Evolutionary conservation across 2,113 vertebrate species (phyloP).

Genomic region (Ceyx melanurus): DNA sequence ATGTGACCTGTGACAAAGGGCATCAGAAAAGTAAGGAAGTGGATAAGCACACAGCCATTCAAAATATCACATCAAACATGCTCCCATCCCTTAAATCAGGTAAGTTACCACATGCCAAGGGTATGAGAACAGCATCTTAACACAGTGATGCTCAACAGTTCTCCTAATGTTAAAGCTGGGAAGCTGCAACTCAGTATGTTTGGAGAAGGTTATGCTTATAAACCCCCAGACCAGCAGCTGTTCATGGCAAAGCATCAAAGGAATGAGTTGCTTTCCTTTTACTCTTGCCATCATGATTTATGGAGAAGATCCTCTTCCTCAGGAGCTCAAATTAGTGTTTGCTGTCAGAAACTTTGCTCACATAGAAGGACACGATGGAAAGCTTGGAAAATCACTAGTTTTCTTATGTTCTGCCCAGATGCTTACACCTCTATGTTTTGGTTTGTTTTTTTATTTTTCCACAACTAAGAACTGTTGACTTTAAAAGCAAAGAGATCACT

Average conservation of each 20-base stretch:
- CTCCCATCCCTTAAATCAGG: background rate
- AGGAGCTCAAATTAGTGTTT: background rate
- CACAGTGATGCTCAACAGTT: background rate
- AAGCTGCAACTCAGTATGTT: background rate
- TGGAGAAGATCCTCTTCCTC: background rate
- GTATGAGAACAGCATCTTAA: background rate
- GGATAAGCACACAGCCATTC: background rate
- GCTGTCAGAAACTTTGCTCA: background rate
- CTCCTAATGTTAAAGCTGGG: background rate
- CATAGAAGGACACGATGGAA: background rate
- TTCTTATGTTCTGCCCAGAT: background rate
- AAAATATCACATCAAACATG: background rate
- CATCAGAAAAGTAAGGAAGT: background rate
- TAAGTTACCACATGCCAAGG: fast-evolving
- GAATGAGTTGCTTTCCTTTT: background rate
- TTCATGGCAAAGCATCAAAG: background rate
- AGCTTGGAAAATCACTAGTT: background rate
- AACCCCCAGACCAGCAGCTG: background rate
- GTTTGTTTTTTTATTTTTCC: background rate
- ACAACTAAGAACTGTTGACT: background rate
- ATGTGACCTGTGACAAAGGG: background rate
- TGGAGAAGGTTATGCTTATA: background rate
- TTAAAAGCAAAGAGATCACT: background rate
- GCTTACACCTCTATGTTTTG: background rate
- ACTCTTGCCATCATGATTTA: background rate